Evolutionary conservation across 2,888 invertebrate species (phyloP).

Genomic region (Eristalinus aeneus): DNA sequence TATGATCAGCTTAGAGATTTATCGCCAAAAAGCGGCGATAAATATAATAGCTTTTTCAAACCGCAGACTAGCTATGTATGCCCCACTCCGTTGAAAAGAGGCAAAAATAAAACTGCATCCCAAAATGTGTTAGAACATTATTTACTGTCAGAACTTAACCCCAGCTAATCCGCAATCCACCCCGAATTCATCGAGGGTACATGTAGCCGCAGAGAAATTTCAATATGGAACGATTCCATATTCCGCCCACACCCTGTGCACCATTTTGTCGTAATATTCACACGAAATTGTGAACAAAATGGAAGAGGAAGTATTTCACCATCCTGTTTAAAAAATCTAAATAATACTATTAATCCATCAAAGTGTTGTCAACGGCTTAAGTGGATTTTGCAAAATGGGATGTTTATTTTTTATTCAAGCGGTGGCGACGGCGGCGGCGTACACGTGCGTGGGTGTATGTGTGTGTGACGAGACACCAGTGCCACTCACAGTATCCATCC

Average conservation of each 20-base stretch:
- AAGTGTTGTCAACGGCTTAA: constrained; percentile 56
- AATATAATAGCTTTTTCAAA: neutral
- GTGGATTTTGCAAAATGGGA: constrained; percentile 40
- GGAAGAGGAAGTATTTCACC: constrained; percentile 7
- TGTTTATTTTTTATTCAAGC: constrained; percentile 40
- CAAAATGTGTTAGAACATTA: constrained; percentile 26
- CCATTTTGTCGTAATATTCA: constrained; percentile 7
- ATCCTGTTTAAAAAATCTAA: constrained; percentile 21
- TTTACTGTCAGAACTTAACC: constrained; percentile 45
- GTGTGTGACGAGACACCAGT: neutral
- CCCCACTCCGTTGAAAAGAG: neutral
- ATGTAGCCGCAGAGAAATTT: constrained; percentile 4
- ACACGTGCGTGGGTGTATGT: neutral
- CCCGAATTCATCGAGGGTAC: constrained; percentile 27
- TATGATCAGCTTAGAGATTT: neutral
- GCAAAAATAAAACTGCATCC: neutral
- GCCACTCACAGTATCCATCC: neutral
- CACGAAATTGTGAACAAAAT: constrained; percentile 8
- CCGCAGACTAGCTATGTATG: neutral
- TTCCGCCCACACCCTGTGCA: neutral
- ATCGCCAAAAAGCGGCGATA: neutral
- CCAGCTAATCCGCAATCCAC: constrained; percentile 30
- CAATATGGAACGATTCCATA: neutral
- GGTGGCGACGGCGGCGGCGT: neutral
- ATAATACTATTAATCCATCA: constrained; percentile 58